These are phyloP conservation scores for Orientallactaga bullata DNA, from an alignment of 2,113 vertebrate genomes.

Conservation along the genomic window DNA sequence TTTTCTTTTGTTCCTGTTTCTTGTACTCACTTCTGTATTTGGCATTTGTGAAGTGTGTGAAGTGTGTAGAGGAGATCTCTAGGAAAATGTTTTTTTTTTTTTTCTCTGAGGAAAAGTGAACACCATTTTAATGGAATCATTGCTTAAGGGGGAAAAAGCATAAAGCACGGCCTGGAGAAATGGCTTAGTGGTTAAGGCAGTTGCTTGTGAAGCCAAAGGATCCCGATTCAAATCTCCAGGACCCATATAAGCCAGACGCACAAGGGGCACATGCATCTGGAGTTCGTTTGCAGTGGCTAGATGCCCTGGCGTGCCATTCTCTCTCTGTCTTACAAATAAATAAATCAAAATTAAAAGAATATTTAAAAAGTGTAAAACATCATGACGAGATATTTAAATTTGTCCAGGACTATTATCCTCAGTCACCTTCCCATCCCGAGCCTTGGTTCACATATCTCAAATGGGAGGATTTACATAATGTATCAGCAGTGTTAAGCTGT, in stretches of 20 bases:
- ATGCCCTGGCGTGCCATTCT: too few species aligned
- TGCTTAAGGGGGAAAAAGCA: too few species aligned
- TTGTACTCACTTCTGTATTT: background rate
- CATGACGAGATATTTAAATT: background rate
- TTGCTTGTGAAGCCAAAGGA: too few species aligned
- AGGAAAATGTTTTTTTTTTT: background rate
- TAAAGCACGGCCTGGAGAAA: too few species aligned
- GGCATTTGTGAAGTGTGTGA: background rate
- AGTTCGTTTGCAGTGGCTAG: too few species aligned
- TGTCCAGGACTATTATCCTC: background rate
- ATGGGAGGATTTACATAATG: background rate
- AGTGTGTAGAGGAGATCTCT: background rate
- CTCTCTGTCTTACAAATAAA: too few species aligned
- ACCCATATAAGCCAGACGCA: too few species aligned
- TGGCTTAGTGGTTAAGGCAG: too few species aligned
- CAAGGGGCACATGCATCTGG: too few species aligned
- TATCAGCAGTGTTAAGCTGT: background rate
- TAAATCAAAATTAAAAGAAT: too few species aligned
- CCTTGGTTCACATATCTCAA: background rate
- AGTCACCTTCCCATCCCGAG: background rate
- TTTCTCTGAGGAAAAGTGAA: background rate
- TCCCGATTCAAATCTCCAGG: too few species aligned
- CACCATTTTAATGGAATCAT: background rate
- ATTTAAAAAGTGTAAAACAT: background rate
- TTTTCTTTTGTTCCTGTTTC: background rate